phyloP scores from a whole-genome alignment of 1,140 invertebrate species.

The Anoplolepis gracilipes region DNA sequence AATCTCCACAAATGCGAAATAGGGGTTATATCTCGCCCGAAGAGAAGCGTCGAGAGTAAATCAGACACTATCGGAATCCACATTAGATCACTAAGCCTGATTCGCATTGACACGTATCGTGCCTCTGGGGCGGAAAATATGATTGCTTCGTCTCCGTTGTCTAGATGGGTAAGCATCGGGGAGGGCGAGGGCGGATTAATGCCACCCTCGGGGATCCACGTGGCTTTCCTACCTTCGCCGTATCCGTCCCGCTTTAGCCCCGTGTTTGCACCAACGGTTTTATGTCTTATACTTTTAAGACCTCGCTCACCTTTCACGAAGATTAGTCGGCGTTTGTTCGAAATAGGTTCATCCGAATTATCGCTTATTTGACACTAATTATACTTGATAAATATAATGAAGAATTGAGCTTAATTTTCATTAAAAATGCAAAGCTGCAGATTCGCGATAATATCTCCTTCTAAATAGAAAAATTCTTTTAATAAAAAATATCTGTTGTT shows the following conservation, averaged over 20 bases:
- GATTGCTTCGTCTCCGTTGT: constrained; percentile 82
- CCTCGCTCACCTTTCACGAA: constrained; percentile 66
- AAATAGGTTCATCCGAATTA: background rate
- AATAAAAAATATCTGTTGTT: background rate
- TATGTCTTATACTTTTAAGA: constrained; percentile 68
- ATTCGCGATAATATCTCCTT: background rate
- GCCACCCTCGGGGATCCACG: constrained; percentile 84
- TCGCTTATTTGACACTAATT: constrained; percentile 32
- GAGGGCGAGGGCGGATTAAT: constrained; percentile 82
- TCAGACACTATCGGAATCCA: constrained; percentile 83
- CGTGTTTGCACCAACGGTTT: constrained; percentile 61
- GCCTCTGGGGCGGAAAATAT: constrained; percentile 85
- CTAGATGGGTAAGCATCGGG: constrained; percentile 71
- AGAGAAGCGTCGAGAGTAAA: constrained; percentile 76
- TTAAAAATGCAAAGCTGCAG: background rate
- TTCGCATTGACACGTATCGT: constrained; percentile 85
- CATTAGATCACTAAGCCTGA: constrained; percentile 85
- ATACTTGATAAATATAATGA: background rate
- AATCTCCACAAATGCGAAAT: constrained; percentile 51
- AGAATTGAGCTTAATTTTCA: background rate
- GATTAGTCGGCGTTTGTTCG: constrained; percentile 57
- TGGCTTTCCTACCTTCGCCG: constrained; percentile 76
- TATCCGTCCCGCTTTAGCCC: constrained; percentile 19
- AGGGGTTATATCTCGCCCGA: constrained; percentile 17
- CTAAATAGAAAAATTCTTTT: background rate